Base-by-base conservation (phyloP, 2,888 invertebrate genomes). In the Monochamus alternatus region DNA sequence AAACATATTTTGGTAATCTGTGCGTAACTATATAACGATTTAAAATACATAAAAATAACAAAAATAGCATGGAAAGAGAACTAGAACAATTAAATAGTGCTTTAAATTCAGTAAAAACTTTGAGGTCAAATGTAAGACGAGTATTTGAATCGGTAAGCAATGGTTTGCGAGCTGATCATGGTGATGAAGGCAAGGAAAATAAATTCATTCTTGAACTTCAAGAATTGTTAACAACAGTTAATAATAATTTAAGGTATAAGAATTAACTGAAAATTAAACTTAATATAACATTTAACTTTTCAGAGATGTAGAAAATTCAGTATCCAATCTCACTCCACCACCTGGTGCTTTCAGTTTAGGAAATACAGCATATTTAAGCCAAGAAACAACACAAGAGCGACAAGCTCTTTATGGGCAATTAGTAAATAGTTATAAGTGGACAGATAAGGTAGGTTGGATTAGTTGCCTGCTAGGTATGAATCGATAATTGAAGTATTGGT, bases 341-440 rank as follows among this genome's bases (percentile, higher is more conserved):
- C 93, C 94, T n/a, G 94, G 95, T 3, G 94, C 95, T 0, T 95
- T 96, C 85, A 95, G 92, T 85, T 90, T 97, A 75, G 96, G 96
- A 0, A 98, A 96, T 87, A 96, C 96, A 0, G 94, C 95, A 5
- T 95, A 93, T 85, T 90, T 98, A 51, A 96, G 95, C 78, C 96
- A 98, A 88, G 98, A 98, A 89, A 96, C 97, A 0, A 95, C 96
- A 0, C 94, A 95, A 86, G 98, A 98, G 84, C 92, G 97, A 60
- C 96, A 97, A 86, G 95, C 96, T 5, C 89, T 97, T 10, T 98
- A 98, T 87, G 93, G 95, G 0, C 96, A 96, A 82, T 89, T 97
- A 44, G 95, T 97, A 0, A 95, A 96, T 86, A 95, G 96, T 86
- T 97, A 97, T 87, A 97, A 96, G 89, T 97, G 97, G 97, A 96